Conservation (phyloP, 2,797 vertebrate genomes). For the Anguilla obscura region DNA sequence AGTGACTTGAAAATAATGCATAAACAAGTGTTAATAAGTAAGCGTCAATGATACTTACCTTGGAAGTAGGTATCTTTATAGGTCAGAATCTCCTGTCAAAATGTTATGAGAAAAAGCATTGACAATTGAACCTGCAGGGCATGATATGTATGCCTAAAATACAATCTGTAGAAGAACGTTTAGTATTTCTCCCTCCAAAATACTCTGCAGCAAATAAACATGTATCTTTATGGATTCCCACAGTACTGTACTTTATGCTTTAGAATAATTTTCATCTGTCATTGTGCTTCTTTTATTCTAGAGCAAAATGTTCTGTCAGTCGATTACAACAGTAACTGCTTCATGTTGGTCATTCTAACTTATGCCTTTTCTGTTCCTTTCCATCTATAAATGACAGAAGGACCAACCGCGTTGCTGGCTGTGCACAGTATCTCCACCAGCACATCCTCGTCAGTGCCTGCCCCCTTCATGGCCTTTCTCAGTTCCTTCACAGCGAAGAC, state of each 20-base stretch:
- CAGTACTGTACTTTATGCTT: neutral
- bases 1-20: neutral
- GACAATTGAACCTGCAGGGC: neutral
- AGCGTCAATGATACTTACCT: constrained; percentile 57
- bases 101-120: neutral
- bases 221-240: neutral
- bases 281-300: neutral
- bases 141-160: neutral
- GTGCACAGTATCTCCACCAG: constrained; percentile 79
- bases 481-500: constrained; percentile 77
- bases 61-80: constrained; percentile 75
- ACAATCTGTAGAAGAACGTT: neutral
- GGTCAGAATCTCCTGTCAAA: constrained; percentile 66
- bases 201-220: neutral
- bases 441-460: constrained; percentile 75
- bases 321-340: neutral
- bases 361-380: neutral
- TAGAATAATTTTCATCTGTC: neutral
- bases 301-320: neutral
- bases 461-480: constrained; percentile 77
- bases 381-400: neutral
- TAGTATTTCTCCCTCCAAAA: neutral
- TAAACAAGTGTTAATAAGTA: constrained; percentile 1
- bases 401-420: constrained; percentile 66
- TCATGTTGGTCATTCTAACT: neutral